Evolutionary conservation across 2,888 invertebrate species (phyloP), one percentile per base, ranked within the genome.

Genomic region (Melanotus villosus): DNA sequence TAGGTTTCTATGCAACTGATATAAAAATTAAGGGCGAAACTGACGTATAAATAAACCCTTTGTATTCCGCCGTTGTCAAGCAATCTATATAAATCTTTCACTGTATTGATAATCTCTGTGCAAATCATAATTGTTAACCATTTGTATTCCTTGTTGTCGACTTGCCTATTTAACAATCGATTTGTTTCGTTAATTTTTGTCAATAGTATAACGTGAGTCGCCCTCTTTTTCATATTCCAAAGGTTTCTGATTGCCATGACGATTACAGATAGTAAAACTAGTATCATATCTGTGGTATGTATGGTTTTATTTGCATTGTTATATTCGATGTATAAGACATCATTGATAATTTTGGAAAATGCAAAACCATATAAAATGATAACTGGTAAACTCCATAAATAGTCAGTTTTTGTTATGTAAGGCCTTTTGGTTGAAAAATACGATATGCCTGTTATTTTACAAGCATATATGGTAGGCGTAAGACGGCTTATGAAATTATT

Each of bases 391-490:
- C 5, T 3, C 41, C 41, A 41, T 0, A 16, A 9, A 41, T 14
- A 41, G 1, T 1, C 16, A 2, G 1, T 2, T 18, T 6, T 41
- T 2, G 1, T 2, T 14, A 41, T 41, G 5, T 41, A 3, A 1
- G 4, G 41, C 9, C 1, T 18, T 5, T 41, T 41, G 3, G 7
- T 16, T 1, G 52, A 30, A 12, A 60, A 66, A n/a, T 52, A 59
- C 2, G 60, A 21, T n/a, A 59, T 16, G 4, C 66, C 66, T 9
- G 54, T 54, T 32, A 52, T 6, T 16, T 58, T 58, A 2, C 50
- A 45, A 7, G 52, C 32, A 7, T 38, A 21, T 9, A 65, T 14
- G 12, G 36, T 5, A 1, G 50, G 50, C 52, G 18, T 47, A n/a
- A 58, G 19, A 19, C 32, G 34, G 14, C 21, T 23, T 7, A 65